These are phyloP conservation scores for Pteronura brasiliensis DNA, from an alignment of 2,113 vertebrate genomes.

Conservation along the genomic window DNA sequence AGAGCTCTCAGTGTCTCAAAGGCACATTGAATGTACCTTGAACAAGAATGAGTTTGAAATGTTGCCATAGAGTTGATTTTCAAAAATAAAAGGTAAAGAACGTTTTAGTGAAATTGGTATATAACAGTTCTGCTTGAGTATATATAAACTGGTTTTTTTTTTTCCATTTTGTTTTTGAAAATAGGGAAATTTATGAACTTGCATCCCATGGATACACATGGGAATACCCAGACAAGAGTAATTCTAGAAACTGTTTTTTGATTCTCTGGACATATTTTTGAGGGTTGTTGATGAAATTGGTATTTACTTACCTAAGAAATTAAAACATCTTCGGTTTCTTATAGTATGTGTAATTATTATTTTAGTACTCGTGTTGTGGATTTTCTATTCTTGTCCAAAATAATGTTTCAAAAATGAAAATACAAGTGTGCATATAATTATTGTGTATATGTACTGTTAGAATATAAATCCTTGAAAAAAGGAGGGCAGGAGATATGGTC, in stretches of 20 bases:
- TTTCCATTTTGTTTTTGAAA: background rate
- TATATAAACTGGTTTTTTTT: background rate
- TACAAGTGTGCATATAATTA: background rate
- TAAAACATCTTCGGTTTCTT: background rate
- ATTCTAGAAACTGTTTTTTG: background rate
- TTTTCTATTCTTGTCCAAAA: background rate
- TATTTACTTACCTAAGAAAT: background rate
- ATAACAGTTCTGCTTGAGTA: background rate
- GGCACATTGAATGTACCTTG: background rate
- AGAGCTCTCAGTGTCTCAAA: background rate
- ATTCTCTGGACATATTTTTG: background rate
- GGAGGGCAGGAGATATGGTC: background rate
- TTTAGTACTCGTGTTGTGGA: background rate
- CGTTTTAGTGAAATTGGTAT: background rate
- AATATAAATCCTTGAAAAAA: background rate
- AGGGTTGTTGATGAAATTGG: background rate
- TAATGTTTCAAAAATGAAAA: slow-evolving; percentile 27
- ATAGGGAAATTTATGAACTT: background rate
- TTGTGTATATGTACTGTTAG: background rate
- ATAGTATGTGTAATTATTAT: background rate
- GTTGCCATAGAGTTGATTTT: background rate
- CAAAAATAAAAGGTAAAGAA: background rate
- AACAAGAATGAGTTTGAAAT: background rate
- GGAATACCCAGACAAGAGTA: background rate
- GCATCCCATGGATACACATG: background rate